Conservation (phyloP, 2,113 vertebrate genomes). For the Hylia prasina region DNA sequence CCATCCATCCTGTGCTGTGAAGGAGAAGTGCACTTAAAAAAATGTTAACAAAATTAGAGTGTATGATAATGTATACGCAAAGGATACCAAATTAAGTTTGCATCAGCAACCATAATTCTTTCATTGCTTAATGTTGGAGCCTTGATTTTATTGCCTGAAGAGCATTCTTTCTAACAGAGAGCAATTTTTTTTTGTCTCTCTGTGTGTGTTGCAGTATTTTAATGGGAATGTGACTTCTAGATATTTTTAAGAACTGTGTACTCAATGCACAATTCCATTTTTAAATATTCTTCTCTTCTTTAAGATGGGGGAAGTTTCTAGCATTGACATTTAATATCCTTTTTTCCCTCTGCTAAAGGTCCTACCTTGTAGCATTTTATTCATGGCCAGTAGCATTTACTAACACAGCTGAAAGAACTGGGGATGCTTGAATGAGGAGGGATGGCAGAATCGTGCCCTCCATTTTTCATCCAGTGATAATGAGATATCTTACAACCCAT, state of each 20-base stretch:
- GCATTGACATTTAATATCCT: not conserved
- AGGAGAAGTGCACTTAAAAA: conserved; percentile 40
- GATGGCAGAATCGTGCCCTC: not conserved
- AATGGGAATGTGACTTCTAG: conserved; percentile 1
- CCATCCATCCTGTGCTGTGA: conserved; percentile 23
- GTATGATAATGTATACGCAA: conserved; percentile 9
- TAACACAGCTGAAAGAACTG: not conserved
- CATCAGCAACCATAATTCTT: conserved; percentile 35
- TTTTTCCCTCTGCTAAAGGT: not conserved
- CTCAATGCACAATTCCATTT: conserved; percentile 7
- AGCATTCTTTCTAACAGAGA: conserved; percentile 4
- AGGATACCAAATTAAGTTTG: conserved; percentile 47
- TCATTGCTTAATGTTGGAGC: conserved; percentile 6
- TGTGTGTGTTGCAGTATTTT: not conserved
- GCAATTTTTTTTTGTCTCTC: not conserved
- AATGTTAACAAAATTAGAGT: conserved; percentile 34
- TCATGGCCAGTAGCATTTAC: not conserved
- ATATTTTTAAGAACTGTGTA: conserved; percentile 24
- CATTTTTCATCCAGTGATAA: conserved; percentile 2
- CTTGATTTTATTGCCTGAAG: conserved; percentile 36
- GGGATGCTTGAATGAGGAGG: not conserved
- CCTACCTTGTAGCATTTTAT: not conserved
- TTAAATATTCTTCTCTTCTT: not conserved
- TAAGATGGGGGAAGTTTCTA: not conserved
- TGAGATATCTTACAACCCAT: not conserved